Evolutionary conservation across 1,140 invertebrate genomes (phyloP).

Genomic region (Hyphantria cunea): DNA sequence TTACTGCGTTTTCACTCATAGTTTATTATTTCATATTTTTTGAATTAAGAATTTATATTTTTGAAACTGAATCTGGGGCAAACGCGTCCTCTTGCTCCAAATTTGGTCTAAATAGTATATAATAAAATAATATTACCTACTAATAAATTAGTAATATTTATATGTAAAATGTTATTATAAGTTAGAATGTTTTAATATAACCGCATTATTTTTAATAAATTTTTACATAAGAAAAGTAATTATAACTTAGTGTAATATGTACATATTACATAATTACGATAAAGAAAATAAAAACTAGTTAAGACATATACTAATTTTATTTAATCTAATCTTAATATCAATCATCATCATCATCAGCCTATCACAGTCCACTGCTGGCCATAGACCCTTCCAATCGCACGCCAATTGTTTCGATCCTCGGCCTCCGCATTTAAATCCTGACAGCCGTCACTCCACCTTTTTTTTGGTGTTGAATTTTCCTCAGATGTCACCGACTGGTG

Average conservation of each 20-base stretch:
- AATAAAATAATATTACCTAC: too few species aligned
- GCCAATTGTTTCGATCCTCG: too few species aligned
- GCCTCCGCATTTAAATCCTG: too few species aligned
- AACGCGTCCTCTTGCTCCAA: constrained; percentile 74
- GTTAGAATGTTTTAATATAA: too few species aligned
- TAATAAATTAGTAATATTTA: too few species aligned
- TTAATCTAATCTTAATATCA: background rate
- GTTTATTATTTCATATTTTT: constrained; percentile 33
- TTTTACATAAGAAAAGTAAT: constrained; percentile 10
- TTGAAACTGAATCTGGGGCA: constrained; percentile 56
- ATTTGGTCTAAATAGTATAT: constrained; percentile 34
- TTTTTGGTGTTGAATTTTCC: too few species aligned
- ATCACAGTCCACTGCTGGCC: too few species aligned
- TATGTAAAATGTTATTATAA: too few species aligned
- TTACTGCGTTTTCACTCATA: constrained; percentile 69
- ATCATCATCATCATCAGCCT: too few species aligned
- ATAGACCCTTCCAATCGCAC: too few species aligned
- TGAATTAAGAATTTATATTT: constrained; percentile 23
- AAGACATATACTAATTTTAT: constrained; percentile 3
- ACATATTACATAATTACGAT: constrained; percentile 41
- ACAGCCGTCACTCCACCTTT: too few species aligned
- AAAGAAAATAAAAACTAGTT: constrained; percentile 25
- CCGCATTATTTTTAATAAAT: constrained; percentile 2
- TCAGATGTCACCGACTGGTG: too few species aligned
- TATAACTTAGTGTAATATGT: constrained; percentile 44